phyloP scores from a whole-genome alignment of 2,797 vertebrate species.

The Avahi laniger region DNA sequence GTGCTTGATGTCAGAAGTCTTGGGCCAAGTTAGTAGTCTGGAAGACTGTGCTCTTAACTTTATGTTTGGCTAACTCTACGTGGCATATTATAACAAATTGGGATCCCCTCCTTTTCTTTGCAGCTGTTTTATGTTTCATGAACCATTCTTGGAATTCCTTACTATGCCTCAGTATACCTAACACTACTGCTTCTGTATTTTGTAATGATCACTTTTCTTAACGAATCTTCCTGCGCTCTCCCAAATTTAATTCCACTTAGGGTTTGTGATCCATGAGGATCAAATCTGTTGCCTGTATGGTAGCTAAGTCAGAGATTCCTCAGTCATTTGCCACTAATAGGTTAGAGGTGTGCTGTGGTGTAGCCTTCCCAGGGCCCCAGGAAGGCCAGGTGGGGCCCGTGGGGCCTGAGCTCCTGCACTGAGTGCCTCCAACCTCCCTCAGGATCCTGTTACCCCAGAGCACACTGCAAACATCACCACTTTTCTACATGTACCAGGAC shows the following conservation, averaged over 20 bases:
- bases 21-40: not conserved
- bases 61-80: not conserved
- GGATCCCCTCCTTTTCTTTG: not conserved
- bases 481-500: not conserved
- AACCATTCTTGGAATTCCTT: not conserved
- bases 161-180: not conserved
- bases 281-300: not conserved
- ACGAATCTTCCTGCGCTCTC: not conserved
- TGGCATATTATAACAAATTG: not conserved
- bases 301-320: not conserved
- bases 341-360: not conserved
- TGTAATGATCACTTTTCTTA: slow-evolving; percentile 20
- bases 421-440: not conserved
- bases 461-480: not conserved
- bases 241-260: slow-evolving; percentile 10
- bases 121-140: not conserved
- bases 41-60: not conserved
- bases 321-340: not conserved
- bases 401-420: not conserved
- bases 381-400: not conserved
- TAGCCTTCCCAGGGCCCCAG: too few species aligned
- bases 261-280: not conserved
- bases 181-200: not conserved
- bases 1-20: not conserved
- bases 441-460: not conserved